A percentile compares a stretch with the other conserved stretches of the same genome.
Evolutionary conservation across 2,113 vertebrate species (phyloP).

Genomic region (Gavialis gangeticus): DNA sequence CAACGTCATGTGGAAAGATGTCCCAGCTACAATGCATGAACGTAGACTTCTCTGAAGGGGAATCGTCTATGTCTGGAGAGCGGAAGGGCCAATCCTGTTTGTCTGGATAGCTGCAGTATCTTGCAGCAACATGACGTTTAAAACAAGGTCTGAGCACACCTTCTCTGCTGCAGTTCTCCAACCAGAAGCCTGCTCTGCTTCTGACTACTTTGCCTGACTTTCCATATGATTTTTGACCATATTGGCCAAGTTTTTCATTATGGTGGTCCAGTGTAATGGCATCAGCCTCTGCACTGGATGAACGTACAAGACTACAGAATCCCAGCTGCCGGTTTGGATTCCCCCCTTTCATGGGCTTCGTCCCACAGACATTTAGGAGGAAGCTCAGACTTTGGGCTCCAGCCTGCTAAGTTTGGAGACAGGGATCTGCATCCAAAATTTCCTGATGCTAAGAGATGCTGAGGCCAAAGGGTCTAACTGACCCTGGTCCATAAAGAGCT

Average conservation of each 20-base stretch:
- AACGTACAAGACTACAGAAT: neutral
- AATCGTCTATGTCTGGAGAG: neutral
- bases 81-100: neutral
- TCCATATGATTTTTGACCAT: neutral
- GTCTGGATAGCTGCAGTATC: neutral
- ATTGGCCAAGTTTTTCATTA: neutral
- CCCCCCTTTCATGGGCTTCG: neutral
- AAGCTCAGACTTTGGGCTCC: neutral
- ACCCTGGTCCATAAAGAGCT: neutral
- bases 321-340: neutral
- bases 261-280: neutral
- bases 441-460: neutral
- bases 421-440: neutral
- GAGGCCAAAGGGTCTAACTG: neutral
- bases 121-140: neutral
- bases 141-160: neutral
- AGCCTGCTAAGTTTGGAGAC: neutral
- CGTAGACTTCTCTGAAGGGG: neutral
- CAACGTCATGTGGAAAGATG: neutral
- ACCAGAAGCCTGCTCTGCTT: neutral
- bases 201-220: neutral
- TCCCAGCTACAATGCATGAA: accelerated
- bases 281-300: neutral
- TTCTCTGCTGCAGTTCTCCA: neutral
- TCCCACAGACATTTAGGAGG: neutral